phyloP scores from a whole-genome alignment of 2,113 vertebrate species.

The Daphoenositta chrysoptera region DNA sequence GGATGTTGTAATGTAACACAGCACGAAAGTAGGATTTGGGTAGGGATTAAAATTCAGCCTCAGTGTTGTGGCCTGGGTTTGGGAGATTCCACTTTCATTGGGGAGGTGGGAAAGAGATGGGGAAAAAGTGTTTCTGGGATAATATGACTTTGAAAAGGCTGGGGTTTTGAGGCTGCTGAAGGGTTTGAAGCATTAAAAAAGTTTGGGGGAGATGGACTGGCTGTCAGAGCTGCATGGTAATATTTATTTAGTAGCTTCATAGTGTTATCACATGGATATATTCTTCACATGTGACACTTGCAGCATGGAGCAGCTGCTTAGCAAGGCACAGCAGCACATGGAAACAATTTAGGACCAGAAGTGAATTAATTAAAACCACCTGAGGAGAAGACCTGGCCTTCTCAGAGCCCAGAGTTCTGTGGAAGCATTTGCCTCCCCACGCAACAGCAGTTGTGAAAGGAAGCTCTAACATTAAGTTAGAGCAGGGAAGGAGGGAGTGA shows the following conservation, averaged over 20 bases:
- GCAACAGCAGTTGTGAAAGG: not conserved
- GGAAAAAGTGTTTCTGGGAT: not conserved
- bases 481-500: not conserved
- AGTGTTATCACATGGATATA: not conserved
- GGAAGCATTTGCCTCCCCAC: not conserved
- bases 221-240: not conserved
- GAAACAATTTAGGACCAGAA: conserved; percentile 8
- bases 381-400: not conserved
- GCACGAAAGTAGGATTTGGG: not conserved
- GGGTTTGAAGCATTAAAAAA: not conserved
- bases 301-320: not conserved
- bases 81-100: not conserved
- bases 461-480: not conserved
- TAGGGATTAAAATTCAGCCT: not conserved
- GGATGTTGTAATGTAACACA: not conserved
- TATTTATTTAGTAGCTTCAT: not conserved
- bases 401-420: not conserved
- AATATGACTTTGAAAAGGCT: not conserved
- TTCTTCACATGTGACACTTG: not conserved
- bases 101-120: not conserved
- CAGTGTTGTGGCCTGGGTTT: not conserved
- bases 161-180: not conserved
- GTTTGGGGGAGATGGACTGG: not conserved
- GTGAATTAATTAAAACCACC: not conserved
- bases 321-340: not conserved